These are phyloP conservation scores for Maniola jurtina DNA, from an alignment of 1,140 invertebrate genomes.

Conservation along the genomic window DNA sequence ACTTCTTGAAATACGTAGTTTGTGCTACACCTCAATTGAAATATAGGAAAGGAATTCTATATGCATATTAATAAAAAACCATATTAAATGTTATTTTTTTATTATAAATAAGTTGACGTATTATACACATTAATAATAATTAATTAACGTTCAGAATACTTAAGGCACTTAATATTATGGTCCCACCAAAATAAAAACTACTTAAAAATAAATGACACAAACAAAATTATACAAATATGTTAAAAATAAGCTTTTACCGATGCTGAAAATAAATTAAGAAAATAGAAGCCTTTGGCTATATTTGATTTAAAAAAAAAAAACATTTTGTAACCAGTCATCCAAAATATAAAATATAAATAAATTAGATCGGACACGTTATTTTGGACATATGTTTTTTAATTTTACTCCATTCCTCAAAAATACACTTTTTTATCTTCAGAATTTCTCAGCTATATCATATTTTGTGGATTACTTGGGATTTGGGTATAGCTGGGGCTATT, in stretches of 20 bases:
- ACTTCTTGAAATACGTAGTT: too few species aligned
- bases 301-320: not conserved
- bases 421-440: too few species aligned
- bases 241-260: not conserved
- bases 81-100: slow-evolving; percentile 46
- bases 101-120: slow-evolving; percentile 58
- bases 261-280: slow-evolving; percentile 31
- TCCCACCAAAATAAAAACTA: slow-evolving; percentile 58
- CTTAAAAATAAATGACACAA: slow-evolving; percentile 56
- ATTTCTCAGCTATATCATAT: too few species aligned
- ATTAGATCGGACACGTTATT: too few species aligned
- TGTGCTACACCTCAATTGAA: too few species aligned
- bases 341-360: too few species aligned
- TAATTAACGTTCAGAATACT: slow-evolving; percentile 49
- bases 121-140: slow-evolving; percentile 34
- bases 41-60: not conserved
- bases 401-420: too few species aligned
- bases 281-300: slow-evolving; percentile 12
- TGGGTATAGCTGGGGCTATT: too few species aligned
- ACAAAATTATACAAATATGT: slow-evolving; percentile 24
- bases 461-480: too few species aligned
- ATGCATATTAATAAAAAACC: slow-evolving; percentile 19
- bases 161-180: slow-evolving; percentile 72
- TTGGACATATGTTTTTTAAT: too few species aligned
- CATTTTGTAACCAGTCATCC: too few species aligned